A percentile compares a stretch with the other conserved stretches of the same genome.
Conservation (phyloP, 1,140 invertebrate genomes). For the Ceratosolen fusciceps region DNA sequence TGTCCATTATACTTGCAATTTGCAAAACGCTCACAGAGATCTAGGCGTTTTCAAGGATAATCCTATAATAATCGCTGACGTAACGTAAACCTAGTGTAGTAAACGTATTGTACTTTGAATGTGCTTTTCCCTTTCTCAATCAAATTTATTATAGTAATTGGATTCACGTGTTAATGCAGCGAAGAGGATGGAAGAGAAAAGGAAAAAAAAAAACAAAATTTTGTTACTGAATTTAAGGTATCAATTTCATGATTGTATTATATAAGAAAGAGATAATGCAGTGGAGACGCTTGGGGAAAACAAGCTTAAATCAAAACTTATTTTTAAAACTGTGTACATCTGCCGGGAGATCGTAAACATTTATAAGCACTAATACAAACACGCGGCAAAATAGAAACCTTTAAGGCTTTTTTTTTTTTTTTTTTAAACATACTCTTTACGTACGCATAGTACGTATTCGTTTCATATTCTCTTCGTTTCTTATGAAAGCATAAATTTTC, state of each 20-base stretch:
- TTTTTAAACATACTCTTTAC: too few relatives aligned
- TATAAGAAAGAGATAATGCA: neutral
- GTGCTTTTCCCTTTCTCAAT: neutral
- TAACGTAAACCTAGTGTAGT: too few relatives aligned
- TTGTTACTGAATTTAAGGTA: too few relatives aligned
- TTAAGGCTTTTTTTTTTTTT: neutral
- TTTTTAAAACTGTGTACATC: slow-evolving; percentile 4
- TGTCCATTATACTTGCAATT: too few relatives aligned
- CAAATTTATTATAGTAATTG: neutral
- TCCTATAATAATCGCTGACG: too few relatives aligned
- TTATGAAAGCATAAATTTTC: slow-evolving; percentile 13
- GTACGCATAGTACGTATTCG: neutral
- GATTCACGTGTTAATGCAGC: neutral
- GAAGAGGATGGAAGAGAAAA: neutral
- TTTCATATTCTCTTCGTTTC: slow-evolving; percentile 2
- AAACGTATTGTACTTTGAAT: neutral
- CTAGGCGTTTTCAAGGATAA: too few relatives aligned
- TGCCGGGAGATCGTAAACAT: slow-evolving; percentile 7
- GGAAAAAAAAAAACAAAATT: too few relatives aligned
- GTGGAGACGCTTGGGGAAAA: neutral
- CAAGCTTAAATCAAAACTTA: neutral
- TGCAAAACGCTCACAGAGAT: too few relatives aligned
- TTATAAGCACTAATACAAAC: neutral
- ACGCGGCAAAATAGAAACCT: slow-evolving; percentile 19
- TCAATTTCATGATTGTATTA: neutral